phyloP scores from a whole-genome alignment of 2,888 invertebrate species.

The Dichetophora obliterata region DNA sequence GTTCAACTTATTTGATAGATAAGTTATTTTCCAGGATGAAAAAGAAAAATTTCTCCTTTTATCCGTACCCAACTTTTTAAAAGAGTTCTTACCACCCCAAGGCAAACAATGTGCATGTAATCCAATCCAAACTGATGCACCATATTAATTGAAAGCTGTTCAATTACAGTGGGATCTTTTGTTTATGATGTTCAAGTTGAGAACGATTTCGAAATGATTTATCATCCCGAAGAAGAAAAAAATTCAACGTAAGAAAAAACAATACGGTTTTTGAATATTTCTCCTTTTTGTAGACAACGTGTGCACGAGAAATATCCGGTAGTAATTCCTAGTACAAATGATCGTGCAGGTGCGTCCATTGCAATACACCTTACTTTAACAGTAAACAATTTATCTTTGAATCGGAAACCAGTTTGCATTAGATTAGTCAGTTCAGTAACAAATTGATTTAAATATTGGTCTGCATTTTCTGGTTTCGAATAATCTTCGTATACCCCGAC shows the following conservation, averaged over 20 bases:
- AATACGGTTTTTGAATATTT: too few species aligned
- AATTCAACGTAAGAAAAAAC: conserved; percentile 23
- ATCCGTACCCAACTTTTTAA: too few species aligned
- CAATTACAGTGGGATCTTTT: background rate
- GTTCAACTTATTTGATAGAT: background rate
- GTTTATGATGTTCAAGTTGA: conserved; percentile 20
- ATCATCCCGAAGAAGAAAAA: background rate
- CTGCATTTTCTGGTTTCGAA: background rate
- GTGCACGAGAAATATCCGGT: too few species aligned
- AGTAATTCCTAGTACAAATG: conserved; percentile 34
- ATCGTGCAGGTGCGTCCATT: conserved; percentile 11
- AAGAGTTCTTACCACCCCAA: too few species aligned
- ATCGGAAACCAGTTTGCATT: background rate
- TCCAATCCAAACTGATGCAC: background rate
- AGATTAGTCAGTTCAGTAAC: background rate
- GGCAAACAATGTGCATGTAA: too few species aligned
- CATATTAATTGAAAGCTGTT: conserved; percentile 25
- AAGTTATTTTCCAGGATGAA: background rate
- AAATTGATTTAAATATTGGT: background rate
- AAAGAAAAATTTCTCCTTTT: too few species aligned
- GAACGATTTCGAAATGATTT: too few species aligned
- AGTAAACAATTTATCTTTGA: background rate
- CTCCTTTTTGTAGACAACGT: too few species aligned
- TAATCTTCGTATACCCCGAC: background rate
- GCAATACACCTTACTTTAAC: conserved; percentile 9